Evolutionary conservation across 30 jellyfish, hydroid and myxozoan genomes (phyloP).

Genomic region (Cassiopea andromeda): DNA sequence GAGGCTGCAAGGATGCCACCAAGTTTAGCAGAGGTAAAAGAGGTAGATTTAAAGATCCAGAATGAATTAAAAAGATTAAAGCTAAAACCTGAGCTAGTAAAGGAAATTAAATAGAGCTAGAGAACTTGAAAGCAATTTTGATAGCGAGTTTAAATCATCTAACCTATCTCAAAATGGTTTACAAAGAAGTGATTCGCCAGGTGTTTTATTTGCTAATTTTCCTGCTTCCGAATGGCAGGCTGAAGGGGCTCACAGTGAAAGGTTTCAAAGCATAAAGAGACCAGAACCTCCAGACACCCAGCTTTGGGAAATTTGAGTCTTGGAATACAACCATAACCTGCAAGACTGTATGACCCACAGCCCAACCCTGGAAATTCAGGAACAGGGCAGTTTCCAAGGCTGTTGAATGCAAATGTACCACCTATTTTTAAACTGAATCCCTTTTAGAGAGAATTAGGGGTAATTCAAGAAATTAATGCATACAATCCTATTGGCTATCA

Average conservation of each 20-base stretch:
- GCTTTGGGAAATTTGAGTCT: not conserved
- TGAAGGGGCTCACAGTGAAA: constrained; percentile 7
- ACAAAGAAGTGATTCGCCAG: constrained; percentile 12
- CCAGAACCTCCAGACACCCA: not conserved
- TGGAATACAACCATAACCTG: not conserved
- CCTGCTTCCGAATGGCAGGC: not conserved
- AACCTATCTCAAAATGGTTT: not conserved
- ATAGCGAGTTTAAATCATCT: not conserved
- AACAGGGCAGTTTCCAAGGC: not conserved
- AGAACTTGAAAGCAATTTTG: not conserved
- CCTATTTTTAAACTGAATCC: not conserved
- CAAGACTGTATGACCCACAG: not conserved
- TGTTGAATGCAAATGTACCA: not conserved
- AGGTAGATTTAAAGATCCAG: constrained; percentile 12
- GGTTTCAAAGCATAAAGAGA: not conserved
- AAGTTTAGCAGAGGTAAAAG: constrained; percentile 15
- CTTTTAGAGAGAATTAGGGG: not conserved
- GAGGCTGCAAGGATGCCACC: not conserved
- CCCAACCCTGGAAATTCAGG: not conserved
- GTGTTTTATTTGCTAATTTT: constrained; percentile 18
- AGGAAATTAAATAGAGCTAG: constrained; percentile 19
- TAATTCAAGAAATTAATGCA: not conserved
- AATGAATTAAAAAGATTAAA: constrained; percentile 12
- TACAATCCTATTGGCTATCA: not conserved
- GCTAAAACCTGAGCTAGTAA: constrained; percentile 1